phyloP scores from a whole-genome alignment of 2,888 invertebrate genomes.

The Carpatolechia fugitivella region DNA sequence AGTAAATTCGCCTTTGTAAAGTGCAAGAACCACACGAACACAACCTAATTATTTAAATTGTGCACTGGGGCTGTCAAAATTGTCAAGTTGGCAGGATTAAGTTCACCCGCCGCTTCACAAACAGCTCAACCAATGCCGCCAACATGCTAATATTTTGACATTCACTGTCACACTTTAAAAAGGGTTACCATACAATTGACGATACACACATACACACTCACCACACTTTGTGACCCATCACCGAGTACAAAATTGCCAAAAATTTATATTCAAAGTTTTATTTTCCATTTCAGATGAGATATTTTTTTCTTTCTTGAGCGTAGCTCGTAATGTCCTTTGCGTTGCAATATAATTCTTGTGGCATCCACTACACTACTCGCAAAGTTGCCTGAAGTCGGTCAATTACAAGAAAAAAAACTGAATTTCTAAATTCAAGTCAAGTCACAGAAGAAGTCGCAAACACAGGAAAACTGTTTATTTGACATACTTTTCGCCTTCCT shows the following conservation, averaged over 20 bases:
- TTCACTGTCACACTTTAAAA: not conserved
- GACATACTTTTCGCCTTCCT: too few relatives aligned
- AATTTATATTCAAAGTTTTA: constrained; percentile 52
- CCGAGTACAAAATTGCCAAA: constrained; percentile 79
- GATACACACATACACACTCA: not conserved
- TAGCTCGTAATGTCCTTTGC: constrained; percentile 39
- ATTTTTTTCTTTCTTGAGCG: constrained; percentile 38
- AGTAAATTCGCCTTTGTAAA: constrained; percentile 5
- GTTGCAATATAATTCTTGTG: constrained; percentile 26
- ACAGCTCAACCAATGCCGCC: too few relatives aligned
- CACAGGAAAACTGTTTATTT: too few relatives aligned
- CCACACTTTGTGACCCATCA: constrained; percentile 51
- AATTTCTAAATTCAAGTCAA: too few relatives aligned
- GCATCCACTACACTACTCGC: not conserved
- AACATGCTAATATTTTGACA: too few relatives aligned
- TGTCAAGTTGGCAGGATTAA: too few relatives aligned
- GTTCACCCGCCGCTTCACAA: too few relatives aligned
- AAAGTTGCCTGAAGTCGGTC: not conserved
- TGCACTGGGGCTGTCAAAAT: too few relatives aligned
- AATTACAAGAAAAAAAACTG: too few relatives aligned
- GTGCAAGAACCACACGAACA: constrained; percentile 3
- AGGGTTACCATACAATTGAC: not conserved
- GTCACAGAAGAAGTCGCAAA: too few relatives aligned
- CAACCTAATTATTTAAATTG: constrained; percentile 28
- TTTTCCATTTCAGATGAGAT: constrained; percentile 35